Base-by-base conservation (phyloP, 2,797 vertebrate species). In the Sebastolobus alascanus region DNA sequence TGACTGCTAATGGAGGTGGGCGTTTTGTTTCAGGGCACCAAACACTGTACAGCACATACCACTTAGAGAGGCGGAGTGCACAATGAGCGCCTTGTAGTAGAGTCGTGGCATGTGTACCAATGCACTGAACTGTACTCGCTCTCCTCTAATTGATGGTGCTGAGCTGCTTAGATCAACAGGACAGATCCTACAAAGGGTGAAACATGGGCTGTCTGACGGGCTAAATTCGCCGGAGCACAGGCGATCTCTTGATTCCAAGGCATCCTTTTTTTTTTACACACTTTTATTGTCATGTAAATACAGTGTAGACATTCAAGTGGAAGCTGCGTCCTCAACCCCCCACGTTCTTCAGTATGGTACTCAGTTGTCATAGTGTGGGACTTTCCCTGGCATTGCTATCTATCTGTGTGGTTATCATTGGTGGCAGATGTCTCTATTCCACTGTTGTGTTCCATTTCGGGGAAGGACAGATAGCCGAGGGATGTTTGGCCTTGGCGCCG, bases 81-180 rank as follows among this genome's bases (percentile, higher is more conserved):
- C 94, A 95, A 95, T 92, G 93, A 92, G 74, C 4, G 88, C 92
- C 94, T 94, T 95, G 95, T 94, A 85, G 90, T 87, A 54, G 86
- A 84, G 83, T 84, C 67, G 82, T 90, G 89, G 92, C 90, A 89
- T 94, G 93, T 92, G 88, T 90, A 91, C 88, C 80, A 89, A 91
- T 86, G 90, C 90, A 81, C 85, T 92, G 88, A 89, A 92, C 90
- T 93, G 87, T 91, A 92, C 90, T 93, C 84, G 58, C 89, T 91
- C 83, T 88, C 81, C 85, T 90, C 92, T 93, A 94, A 93, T 94
- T 93, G 90, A 94, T 89, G 89, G 87, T 84, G 79, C 89, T 87
- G 91, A 91, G 87, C 89, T 86, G 88, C 84, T 89, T 87, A 84
- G 88, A 89, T 91, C 84, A 94, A 89, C 86, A 78, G 82, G 90